Percentiles rank a stretch among this genome's conserved stretches.
Evolutionary conservation across 2,113 vertebrate species (phyloP).

Genomic region (Artemisiospiza belli): DNA sequence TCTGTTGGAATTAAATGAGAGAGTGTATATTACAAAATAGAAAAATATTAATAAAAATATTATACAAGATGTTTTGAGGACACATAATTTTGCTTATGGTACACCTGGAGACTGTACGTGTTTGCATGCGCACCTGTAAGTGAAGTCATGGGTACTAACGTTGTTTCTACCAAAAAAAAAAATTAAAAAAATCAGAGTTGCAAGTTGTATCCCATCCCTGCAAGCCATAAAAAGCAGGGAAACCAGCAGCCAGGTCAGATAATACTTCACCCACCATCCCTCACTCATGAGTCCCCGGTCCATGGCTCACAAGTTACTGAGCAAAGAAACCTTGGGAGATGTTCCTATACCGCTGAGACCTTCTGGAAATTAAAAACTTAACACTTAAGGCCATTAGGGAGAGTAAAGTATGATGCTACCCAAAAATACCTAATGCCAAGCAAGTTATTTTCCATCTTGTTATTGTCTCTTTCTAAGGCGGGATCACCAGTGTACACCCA

Average conservation of each 20-base stretch:
- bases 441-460: background rate
- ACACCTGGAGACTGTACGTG: background rate
- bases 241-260: background rate
- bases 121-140: rapidly evolving
- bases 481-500: background rate
- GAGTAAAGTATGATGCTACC: background rate
- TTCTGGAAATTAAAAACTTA: conserved; percentile 34
- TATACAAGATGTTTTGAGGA: background rate
- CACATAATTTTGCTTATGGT: rapidly evolving
- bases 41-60: background rate
- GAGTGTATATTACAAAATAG: background rate
- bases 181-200: background rate
- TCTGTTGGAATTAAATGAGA: background rate
- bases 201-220: background rate
- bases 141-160: rapidly evolving
- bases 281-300: background rate
- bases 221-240: background rate
- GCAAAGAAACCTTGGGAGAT: background rate
- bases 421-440: background rate
- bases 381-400: conserved; percentile 2
- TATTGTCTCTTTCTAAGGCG: no score
- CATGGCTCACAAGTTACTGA: background rate
- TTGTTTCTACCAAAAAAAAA: rapidly evolving
- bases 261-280: background rate
- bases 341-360: background rate